Conservation (phyloP, 92 coral and sea anemone genomes). For the Pocillopora grandis region DNA sequence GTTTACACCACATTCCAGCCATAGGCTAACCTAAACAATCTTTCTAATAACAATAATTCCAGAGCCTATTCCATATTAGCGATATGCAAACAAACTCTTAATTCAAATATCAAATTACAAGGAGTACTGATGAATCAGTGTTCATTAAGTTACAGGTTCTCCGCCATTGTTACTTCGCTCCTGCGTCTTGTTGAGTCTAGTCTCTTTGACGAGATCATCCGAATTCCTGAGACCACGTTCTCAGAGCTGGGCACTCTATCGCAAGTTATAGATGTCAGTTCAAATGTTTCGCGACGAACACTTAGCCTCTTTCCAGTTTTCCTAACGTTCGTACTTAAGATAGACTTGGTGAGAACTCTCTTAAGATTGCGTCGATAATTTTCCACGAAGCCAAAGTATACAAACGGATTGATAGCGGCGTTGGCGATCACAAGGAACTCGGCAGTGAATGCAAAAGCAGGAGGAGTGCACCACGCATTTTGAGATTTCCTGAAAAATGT, state of each 20-base stretch:
- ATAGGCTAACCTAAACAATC: too few species aligned
- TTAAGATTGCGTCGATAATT: constrained; percentile 29
- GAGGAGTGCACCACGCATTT: neutral
- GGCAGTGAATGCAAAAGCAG: constrained; percentile 18
- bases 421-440: constrained; percentile 17
- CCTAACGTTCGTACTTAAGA: neutral
- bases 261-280: constrained; percentile 14
- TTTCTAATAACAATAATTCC: too few species aligned
- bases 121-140: neutral
- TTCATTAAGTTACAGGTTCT: neutral
- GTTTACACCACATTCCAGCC: too few species aligned
- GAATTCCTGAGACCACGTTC: neutral
- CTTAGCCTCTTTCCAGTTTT: constrained; percentile 7
- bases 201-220: neutral
- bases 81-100: too few species aligned
- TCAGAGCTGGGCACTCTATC: neutral
- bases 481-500: constrained; percentile 34
- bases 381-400: constrained; percentile 43
- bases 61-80: too few species aligned
- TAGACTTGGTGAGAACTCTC: neutral
- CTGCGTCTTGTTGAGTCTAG: neutral
- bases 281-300: constrained; percentile 27
- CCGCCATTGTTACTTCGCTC: constrained; percentile 10
- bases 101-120: too few species aligned
- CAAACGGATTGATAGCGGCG: constrained; percentile 39